phyloP scores from a whole-genome alignment of 2,888 invertebrate genomes.

The Drosophila macrospina region DNA sequence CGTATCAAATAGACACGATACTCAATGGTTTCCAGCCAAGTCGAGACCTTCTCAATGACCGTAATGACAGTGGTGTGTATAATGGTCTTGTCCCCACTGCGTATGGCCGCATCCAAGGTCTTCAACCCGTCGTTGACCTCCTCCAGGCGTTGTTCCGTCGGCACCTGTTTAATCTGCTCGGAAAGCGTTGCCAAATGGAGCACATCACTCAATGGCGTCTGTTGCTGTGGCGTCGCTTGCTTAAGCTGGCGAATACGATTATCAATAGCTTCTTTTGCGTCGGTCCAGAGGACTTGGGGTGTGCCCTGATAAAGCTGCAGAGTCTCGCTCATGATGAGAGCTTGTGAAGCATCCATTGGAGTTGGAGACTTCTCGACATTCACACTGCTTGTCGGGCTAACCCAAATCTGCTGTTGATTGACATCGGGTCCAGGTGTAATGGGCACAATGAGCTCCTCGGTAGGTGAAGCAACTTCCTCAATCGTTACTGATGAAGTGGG shows the following conservation, averaged over 20 bases:
- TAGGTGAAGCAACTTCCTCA: conserved; percentile 86
- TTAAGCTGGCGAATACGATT: conserved; percentile 87
- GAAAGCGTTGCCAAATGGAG: conserved; percentile 88
- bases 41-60: conserved; percentile 92
- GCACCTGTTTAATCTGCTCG: conserved; percentile 87
- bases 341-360: conserved; percentile 68
- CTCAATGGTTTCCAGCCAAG: conserved; percentile 94
- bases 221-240: conserved; percentile 85
- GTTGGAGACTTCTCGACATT: conserved; percentile 48
- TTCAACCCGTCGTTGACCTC: conserved; percentile 87
- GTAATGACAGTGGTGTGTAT: conserved; percentile 90
- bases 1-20: conserved; percentile 89
- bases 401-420: conserved; percentile 78
- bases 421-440: conserved; percentile 86
- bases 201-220: conserved; percentile 87
- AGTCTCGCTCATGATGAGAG: conserved; percentile 79
- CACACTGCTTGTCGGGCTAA: conserved; percentile 54
- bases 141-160: conserved; percentile 86
- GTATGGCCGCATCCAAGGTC: conserved; percentile 86
- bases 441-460: conserved; percentile 85
- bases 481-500: conserved; percentile 86
- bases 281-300: conserved; percentile 85
- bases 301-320: conserved; percentile 81
- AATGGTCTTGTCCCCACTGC: conserved; percentile 87
- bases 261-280: conserved; percentile 86